Base-by-base conservation (phyloP, 23 tunicate species). In the Ascidia mentula region DNA sequence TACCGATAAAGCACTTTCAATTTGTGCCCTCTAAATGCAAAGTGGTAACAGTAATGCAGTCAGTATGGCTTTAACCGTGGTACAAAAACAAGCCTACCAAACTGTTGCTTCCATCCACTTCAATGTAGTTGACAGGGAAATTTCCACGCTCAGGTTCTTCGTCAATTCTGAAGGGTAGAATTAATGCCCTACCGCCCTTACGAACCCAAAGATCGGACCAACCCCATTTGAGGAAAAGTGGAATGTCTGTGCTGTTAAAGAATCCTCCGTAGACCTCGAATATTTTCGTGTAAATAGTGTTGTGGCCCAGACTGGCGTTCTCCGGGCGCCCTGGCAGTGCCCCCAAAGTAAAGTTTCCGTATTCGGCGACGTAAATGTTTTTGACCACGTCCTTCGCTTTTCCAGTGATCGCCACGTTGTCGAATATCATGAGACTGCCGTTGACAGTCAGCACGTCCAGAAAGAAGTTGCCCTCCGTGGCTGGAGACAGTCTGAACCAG, bases 41-140 rank as follows among this genome's bases (percentile, higher is more conserved):
- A n/a, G n/a, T n/a, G n/a, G n/a, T n/a, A n/a, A n/a, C n/a, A n/a
- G n/a, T n/a, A n/a, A n/a, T n/a, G n/a, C n/a, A n/a, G n/a, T n/a
- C n/a, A n/a, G n/a, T n/a, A n/a, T n/a, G n/a, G n/a, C n/a, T n/a
- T n/a, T n/a, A n/a, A n/a, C n/a, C n/a, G n/a, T n/a, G n/a, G n/a
- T n/a, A n/a, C n/a, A n/a, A n/a, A n/a, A n/a, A n/a, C n/a, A 36
- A 13, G 45, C 78, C 38, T 74, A 74, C 78, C 78, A 74, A 38
- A 39, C 78, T 74, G 78, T 74, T 74, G 12, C 22, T 30, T 28
- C 78, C 78, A 30, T 34, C 46, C 34, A 74, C 46, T 26, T 35
- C 6, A 26, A 74, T 26, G 26, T 38, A 31, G 46, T 74, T 74
- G 9, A 74, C 34, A 30, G 78, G 78, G 39, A 74, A 74, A 18